phyloP scores from a whole-genome alignment of 2,113 vertebrate genomes.

The Perognathus longimembris region DNA sequence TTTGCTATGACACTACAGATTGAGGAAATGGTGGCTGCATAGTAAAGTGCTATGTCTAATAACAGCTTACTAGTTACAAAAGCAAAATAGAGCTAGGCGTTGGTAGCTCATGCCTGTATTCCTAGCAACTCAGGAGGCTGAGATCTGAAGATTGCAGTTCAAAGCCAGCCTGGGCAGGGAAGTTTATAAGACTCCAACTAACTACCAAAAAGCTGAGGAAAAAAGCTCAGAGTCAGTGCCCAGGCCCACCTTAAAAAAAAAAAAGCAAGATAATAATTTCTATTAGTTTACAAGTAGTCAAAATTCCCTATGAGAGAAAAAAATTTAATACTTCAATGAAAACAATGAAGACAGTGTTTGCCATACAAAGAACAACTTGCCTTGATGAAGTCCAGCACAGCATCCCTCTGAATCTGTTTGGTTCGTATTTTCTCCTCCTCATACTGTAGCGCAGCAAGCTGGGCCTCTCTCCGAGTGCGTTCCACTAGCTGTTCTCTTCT shows the following conservation, averaged over 20 bases:
- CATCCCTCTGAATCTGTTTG: conserved; percentile 90
- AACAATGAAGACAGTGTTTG: neutral
- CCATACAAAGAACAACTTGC: conserved; percentile 81
- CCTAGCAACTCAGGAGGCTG: too few species aligned
- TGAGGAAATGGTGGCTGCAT: neutral
- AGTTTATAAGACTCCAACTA: too few species aligned
- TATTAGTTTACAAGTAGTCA: neutral
- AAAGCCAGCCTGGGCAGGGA: too few species aligned
- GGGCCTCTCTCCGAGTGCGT: conserved; percentile 93
- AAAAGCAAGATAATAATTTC: conserved; percentile 1
- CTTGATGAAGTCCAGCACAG: conserved; percentile 88
- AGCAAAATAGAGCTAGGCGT: too few species aligned
- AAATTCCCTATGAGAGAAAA: neutral
- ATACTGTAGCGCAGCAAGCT: conserved; percentile 93
- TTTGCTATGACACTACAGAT: neutral
- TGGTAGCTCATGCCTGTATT: too few species aligned
- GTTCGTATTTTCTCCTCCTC: conserved; percentile 94
- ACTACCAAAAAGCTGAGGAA: too few species aligned
- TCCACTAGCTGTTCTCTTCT: conserved; percentile 87
- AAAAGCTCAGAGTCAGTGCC: too few species aligned
- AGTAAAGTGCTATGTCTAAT: neutral
- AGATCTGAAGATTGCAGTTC: too few species aligned
- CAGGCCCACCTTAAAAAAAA: too few species aligned
- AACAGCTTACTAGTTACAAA: neutral
- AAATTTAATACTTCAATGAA: conserved; percentile 13